Percentiles rank a stretch among this genome's conserved stretches.
These are phyloP conservation scores for Magallana nippona DNA, from an alignment of 2,888 invertebrate genomes.

Conservation along the genomic window DNA sequence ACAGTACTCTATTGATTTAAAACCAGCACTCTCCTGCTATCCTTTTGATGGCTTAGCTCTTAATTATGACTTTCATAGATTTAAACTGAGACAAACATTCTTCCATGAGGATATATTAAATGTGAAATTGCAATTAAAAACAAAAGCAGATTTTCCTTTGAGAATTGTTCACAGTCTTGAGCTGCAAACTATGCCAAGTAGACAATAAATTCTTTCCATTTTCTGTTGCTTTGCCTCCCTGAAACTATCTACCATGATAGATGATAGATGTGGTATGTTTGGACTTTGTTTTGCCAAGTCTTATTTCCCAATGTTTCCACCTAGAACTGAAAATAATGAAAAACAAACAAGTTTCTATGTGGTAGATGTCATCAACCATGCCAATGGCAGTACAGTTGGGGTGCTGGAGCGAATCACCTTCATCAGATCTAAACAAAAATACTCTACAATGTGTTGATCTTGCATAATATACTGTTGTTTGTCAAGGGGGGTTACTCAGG, in stretches of 20 bases:
- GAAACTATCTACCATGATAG: neutral
- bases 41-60: too few species aligned
- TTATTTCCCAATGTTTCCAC: constrained; percentile 5
- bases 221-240: neutral
- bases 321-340: too few species aligned
- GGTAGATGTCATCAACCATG: constrained; percentile 5
- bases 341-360: neutral
- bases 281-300: neutral
- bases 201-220: neutral
- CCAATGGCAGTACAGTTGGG: neutral
- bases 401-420: neutral
- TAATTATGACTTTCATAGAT: too few species aligned
- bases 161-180: too few species aligned
- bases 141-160: too few species aligned
- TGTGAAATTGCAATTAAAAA: too few species aligned
- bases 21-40: too few species aligned
- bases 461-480: neutral
- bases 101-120: too few species aligned
- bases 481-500: constrained; percentile 1
- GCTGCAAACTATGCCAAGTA: too few species aligned
- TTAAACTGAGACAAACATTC: too few species aligned
- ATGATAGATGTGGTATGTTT: constrained; percentile 5
- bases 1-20: too few species aligned
- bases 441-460: neutral
- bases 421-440: neutral